Evolutionary conservation across 2,113 vertebrate genomes (phyloP), one percentile per base, ranked within the genome.

Genomic region (Cyprinodon variegatus): DNA sequence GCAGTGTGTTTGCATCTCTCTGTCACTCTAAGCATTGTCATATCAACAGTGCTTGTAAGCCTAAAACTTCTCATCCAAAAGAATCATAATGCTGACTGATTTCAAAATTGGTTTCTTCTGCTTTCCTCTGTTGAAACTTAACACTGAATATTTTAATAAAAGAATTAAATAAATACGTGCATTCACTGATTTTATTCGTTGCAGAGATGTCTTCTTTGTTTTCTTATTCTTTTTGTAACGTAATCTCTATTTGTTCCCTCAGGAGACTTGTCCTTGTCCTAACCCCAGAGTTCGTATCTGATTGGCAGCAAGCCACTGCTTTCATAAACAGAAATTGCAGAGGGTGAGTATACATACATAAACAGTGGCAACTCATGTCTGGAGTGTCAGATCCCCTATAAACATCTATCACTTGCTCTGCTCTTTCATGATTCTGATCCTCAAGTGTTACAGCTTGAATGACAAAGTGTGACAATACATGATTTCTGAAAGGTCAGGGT

Each of bases 251-350:
- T 78, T 45, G 46, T 72, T 78, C 80, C 74, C 76, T 88, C 81
- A 0, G 82, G 72, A 82, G 79, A 88, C 70, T 75, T 63, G 70
- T 84, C 81, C 83, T 76, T 84, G 68, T 82, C 85, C 79, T 83
- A 83, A 71, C 76, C 77, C 64, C 15, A 20, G 59, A 65, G 81
- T 36, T 71, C n/a, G 3, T 91, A 93, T 94, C 92, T 91, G 91
- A 94, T 93, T 82, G 92, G 92, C 91, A 84, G 80, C 1, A 41
- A 59, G 89, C 92, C 90, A 90, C 88, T 91, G 90, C 92, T 92
- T 92, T 93, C 89, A 91, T 94, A 92, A 93, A 91, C 86, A 91
- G 83, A 78, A 84, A 77, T 89, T 92, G 86, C 80, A 90, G 88
- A 90, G 84, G 84, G 80, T 81, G 53, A 78, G 86, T 81, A 84